Conservation (phyloP, 2,797 vertebrate genomes). For the Avahi laniger region DNA sequence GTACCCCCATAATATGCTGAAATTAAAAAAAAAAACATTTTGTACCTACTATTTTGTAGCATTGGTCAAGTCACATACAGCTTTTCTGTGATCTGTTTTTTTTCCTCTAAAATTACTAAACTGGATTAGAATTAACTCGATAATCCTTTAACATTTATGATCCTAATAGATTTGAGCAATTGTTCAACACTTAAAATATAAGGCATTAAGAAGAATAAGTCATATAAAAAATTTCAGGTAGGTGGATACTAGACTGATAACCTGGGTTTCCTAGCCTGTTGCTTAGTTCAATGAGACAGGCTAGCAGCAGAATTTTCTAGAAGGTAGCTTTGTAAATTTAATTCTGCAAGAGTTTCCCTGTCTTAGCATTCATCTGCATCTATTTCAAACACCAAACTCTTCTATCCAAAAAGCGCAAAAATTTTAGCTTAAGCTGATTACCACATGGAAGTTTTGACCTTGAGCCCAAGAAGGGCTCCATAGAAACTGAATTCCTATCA, state of each 20-base stretch:
- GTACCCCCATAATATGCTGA: too few relatives aligned
- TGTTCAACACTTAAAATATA: slow-evolving; percentile 1
- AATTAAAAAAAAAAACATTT: too few relatives aligned
- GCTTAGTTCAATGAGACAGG: neutral
- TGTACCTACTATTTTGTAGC: neutral
- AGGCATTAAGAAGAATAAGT: neutral
- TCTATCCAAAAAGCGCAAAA: slow-evolving; percentile 24
- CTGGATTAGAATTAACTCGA: slow-evolving; percentile 23
- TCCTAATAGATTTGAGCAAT: slow-evolving; percentile 42
- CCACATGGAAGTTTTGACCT: slow-evolving; percentile 63
- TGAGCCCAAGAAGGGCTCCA: neutral
- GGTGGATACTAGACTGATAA: slow-evolving; percentile 16
- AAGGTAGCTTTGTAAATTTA: slow-evolving; percentile 30
- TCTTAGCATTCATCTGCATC: slow-evolving; percentile 62
- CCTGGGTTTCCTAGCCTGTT: slow-evolving; percentile 11
- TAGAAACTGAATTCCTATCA: slow-evolving; percentile 50
- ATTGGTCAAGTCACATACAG: neutral
- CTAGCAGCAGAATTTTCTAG: slow-evolving; percentile 26
- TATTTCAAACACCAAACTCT: slow-evolving; percentile 25
- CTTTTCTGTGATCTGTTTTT: neutral
- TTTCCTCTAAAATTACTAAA: slow-evolving; percentile 40
- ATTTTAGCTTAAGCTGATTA: slow-evolving; percentile 46
- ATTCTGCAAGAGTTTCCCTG: slow-evolving; percentile 45
- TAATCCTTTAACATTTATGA: slow-evolving; percentile 35
- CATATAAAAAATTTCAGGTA: neutral